Evolutionary conservation across 2,113 vertebrate genomes (phyloP), one percentile per base, ranked within the genome.

Genomic region (Tetrax tetrax): DNA sequence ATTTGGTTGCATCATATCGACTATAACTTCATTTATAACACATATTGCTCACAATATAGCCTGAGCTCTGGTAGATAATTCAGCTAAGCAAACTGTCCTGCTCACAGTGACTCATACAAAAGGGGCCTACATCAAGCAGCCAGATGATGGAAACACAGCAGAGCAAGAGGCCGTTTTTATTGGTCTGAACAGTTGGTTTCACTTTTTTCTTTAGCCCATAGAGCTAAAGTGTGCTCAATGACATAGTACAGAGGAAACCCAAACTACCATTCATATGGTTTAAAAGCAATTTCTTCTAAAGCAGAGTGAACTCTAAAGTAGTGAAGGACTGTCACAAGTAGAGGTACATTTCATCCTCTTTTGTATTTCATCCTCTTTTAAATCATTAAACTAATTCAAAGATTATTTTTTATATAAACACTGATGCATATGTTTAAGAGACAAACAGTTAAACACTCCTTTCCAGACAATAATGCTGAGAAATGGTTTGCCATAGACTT

Each of bases 11-110:
- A 91, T 89, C 90, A 84, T 8, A 0, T 89, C 70, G 50, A 31
- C 71, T 87, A 28, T 81, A 93, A 43, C 77, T 83, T 84, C 21
- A 35, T 78, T 81, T 95, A 28, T 89, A 78, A 54, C 28, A 63
- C 14, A 17, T 19, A 4, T 60, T 87, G 65, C 69, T 97, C 70
- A 53, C 84, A 84, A 45, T 18, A 38, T 28, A 71, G 17, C 37
- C 60, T 89, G 70, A 91, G 37, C 47, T 64, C 50, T 17, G 9
- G 45, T 51, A 80, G 53, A 80, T 84, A 75, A 79, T 83, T 89
- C 81, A 77, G 63, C 59, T 74, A 84, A 90, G 71, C 81, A 94
- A 87, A 94, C 31, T 90, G 38, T 87, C 60, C 69, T 91, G 90
- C 79, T 94, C 50, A 59, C 33, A 41, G 23, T 87, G 90, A 92